Evolutionary conservation across 1,140 invertebrate species (phyloP).

Genomic region (Muscidifurax raptorellus): DNA sequence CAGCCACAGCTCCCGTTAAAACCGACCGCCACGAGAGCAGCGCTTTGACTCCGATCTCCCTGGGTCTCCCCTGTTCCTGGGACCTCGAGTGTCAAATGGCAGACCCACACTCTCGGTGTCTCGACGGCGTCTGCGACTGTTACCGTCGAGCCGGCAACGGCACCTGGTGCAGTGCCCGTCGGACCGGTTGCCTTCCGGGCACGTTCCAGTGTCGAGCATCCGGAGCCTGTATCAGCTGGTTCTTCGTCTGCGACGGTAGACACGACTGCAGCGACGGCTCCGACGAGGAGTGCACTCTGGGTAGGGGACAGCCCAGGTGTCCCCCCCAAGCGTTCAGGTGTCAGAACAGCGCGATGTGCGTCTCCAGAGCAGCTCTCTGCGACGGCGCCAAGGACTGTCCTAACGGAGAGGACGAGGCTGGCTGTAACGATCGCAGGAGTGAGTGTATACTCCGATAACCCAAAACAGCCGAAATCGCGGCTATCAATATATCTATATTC

Average conservation of each 20-base stretch:
- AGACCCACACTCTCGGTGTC: conserved; percentile 86
- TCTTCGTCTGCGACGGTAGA: conserved; percentile 95
- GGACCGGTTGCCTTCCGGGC: conserved; percentile 85
- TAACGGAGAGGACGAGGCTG: conserved; percentile 86
- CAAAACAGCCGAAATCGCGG: no score
- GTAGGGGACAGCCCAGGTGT: conserved; percentile 59
- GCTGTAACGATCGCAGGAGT: conserved; percentile 80
- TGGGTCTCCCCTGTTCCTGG: conserved; percentile 85
- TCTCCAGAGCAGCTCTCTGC: conserved; percentile 85
- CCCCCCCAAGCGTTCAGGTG: conserved; percentile 82
- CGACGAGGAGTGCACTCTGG: conserved; percentile 84
- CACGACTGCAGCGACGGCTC: conserved; percentile 90
- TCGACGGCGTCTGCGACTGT: conserved; percentile 88
- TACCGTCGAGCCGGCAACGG: conserved; percentile 74
- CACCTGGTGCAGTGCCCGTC: conserved; percentile 81
- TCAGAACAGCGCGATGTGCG: conserved; percentile 80
- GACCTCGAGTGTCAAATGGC: conserved; percentile 87
- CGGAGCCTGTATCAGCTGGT: conserved; percentile 91
- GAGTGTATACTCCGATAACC: no score
- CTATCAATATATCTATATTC: no score
- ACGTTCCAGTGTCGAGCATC: conserved; percentile 90
- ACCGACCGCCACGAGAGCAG: conserved; percentile 73
- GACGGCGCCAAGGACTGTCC: conserved; percentile 87
- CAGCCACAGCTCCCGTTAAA: conserved; percentile 58
- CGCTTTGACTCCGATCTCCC: conserved; percentile 79